Conservation (phyloP, 2,113 vertebrate genomes). For the Gavia stellata region DNA sequence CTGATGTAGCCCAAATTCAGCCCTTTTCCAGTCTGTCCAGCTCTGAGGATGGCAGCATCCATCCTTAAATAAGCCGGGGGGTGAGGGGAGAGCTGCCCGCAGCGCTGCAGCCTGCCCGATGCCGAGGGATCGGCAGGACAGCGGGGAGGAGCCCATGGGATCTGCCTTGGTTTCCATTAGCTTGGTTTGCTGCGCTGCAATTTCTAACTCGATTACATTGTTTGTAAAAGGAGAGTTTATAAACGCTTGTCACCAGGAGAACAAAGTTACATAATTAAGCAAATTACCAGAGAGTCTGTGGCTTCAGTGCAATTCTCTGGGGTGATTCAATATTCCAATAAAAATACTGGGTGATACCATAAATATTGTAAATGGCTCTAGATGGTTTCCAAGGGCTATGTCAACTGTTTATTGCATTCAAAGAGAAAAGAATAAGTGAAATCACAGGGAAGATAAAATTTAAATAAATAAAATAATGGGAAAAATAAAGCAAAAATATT, state of each 20-base stretch:
- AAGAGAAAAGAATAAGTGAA: background rate
- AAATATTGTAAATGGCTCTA: slow-evolving; percentile 50
- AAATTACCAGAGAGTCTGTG: background rate
- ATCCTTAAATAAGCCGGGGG: background rate
- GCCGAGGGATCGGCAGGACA: background rate
- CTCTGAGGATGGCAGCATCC: background rate
- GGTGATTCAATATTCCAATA: background rate
- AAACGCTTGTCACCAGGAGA: background rate
- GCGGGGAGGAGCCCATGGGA: background rate
- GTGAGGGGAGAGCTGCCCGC: background rate
- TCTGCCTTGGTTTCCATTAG: background rate
- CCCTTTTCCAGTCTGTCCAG: background rate
- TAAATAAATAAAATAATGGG: slow-evolving; percentile 39
- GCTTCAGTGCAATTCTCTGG: background rate
- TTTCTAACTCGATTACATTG: background rate
- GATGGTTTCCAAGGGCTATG: slow-evolving; percentile 15
- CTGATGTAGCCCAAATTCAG: background rate
- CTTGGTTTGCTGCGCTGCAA: background rate
- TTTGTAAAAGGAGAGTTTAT: background rate
- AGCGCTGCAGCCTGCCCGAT: background rate
- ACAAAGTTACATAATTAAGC: slow-evolving; percentile 13
- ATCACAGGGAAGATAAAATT: background rate
- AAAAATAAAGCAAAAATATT: slow-evolving; percentile 37
- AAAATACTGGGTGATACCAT: slow-evolving; percentile 28
- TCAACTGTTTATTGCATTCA: slow-evolving; percentile 14